These are phyloP conservation scores for Musca domestica DNA, from an alignment of 1,140 invertebrate genomes.

Conservation along the genomic window DNA sequence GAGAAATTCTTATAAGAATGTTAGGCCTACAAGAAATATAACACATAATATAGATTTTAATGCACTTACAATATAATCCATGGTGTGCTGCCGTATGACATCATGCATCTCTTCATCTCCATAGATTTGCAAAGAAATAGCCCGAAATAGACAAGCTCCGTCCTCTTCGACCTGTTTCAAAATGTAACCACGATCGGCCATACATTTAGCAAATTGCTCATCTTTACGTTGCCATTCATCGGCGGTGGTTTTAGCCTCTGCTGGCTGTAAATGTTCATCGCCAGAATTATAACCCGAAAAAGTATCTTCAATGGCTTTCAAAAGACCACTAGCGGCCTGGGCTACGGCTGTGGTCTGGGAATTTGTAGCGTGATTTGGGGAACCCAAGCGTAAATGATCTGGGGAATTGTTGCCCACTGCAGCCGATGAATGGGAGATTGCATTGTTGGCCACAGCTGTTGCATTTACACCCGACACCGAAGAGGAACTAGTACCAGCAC, in stretches of 20 bases:
- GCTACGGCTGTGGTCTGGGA: constrained; percentile 25
- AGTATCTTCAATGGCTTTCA: constrained; percentile 48
- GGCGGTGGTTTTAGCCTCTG: constrained; percentile 58
- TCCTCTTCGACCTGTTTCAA: constrained; percentile 90
- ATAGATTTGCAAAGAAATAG: constrained; percentile 90
- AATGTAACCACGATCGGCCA: constrained; percentile 69
- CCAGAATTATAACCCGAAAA: constrained; percentile 71
- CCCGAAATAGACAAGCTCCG: constrained; percentile 89
- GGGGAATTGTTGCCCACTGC: constrained; percentile 38
- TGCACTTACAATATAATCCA: constrained; percentile 89
- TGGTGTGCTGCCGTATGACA: constrained; percentile 80
- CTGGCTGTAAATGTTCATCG: constrained; percentile 69
- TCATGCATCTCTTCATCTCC: constrained; percentile 92
- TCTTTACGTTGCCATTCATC: constrained; percentile 66
- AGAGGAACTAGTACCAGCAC: not conserved
- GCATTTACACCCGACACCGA: not conserved
- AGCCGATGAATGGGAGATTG: constrained; percentile 22
- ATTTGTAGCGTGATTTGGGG: constrained; percentile 23
- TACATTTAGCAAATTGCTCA: constrained; percentile 69
- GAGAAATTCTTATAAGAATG: no score
- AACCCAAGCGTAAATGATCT: constrained; percentile 32
- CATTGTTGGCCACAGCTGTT: constrained; percentile 14
- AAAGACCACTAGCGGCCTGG: constrained; percentile 31
- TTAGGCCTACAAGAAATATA: no score
- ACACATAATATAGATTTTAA: not conserved